phyloP scores from a whole-genome alignment of 1,140 invertebrate genomes.

The Atopsyche davidsoni region DNA sequence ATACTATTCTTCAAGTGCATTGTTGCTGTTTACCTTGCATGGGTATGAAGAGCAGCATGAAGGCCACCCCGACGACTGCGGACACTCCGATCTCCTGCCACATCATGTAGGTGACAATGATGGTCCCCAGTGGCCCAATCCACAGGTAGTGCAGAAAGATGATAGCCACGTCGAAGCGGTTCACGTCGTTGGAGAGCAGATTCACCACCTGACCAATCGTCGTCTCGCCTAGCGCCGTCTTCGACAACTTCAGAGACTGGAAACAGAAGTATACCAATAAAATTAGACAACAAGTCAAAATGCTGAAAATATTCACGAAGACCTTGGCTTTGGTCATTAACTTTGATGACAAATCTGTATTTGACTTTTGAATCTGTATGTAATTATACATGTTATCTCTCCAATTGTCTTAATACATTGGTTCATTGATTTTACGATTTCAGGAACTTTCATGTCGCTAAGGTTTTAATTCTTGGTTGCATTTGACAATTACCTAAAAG shows the following conservation, averaged over 20 bases:
- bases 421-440: no score
- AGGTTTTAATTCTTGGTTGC: no score
- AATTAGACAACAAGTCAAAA: neutral
- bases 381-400: no score
- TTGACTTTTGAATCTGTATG: no score
- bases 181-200: slow-evolving; percentile 84
- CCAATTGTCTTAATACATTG: no score
- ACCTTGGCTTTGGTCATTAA: no score
- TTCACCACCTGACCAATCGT: slow-evolving; percentile 87
- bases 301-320: slow-evolving; percentile 9
- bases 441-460: no score
- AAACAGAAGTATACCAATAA: slow-evolving; percentile 20
- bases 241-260: slow-evolving; percentile 60
- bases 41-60: slow-evolving; percentile 76
- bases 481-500: no score
- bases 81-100: slow-evolving; percentile 64
- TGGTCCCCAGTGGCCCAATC: slow-evolving; percentile 75
- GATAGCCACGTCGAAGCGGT: slow-evolving; percentile 62
- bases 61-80: slow-evolving; percentile 69
- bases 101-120: slow-evolving; percentile 70
- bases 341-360: no score
- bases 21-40: slow-evolving; percentile 59
- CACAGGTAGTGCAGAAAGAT: slow-evolving; percentile 70
- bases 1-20: no score
- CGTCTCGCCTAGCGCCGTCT: slow-evolving; percentile 65